Evolutionary conservation across 2,113 vertebrate species (phyloP).

Genomic region (Candoia aspera): DNA sequence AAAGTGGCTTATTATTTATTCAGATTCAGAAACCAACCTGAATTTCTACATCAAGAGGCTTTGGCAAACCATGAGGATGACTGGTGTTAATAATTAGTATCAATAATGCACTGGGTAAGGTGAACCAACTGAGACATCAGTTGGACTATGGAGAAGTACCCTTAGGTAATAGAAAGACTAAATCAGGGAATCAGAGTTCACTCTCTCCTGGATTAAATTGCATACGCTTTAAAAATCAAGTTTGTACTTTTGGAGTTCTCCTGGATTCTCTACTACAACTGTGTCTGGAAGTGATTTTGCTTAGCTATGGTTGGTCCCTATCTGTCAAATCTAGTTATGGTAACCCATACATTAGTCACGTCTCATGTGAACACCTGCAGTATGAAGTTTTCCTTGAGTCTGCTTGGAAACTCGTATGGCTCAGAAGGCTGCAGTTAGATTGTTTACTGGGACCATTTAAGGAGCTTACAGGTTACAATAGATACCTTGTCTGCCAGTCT

Average conservation of each 20-base stretch:
- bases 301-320: not conserved
- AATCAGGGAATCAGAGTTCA: not conserved
- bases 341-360: not conserved
- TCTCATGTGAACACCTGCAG: not conserved
- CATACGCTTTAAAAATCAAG: not conserved
- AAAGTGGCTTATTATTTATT: conserved; percentile 2
- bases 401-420: not conserved
- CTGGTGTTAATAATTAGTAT: not conserved
- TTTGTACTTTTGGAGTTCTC: not conserved
- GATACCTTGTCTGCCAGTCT: too few relatives aligned
- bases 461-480: not conserved
- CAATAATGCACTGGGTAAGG: not conserved
- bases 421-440: not conserved
- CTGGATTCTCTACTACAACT: not conserved
- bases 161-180: not conserved
- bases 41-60: too few relatives aligned
- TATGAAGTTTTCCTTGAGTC: not conserved
- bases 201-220: not conserved
- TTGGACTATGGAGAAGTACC: not conserved
- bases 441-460: not conserved
- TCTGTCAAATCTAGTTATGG: not conserved
- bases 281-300: not conserved
- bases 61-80: not conserved
- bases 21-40: not conserved
- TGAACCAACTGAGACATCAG: not conserved